Evolutionary conservation across 2,797 vertebrate species (phyloP), one percentile per base, ranked within the genome.

Genomic region (Darevskia nairensis): DNA sequence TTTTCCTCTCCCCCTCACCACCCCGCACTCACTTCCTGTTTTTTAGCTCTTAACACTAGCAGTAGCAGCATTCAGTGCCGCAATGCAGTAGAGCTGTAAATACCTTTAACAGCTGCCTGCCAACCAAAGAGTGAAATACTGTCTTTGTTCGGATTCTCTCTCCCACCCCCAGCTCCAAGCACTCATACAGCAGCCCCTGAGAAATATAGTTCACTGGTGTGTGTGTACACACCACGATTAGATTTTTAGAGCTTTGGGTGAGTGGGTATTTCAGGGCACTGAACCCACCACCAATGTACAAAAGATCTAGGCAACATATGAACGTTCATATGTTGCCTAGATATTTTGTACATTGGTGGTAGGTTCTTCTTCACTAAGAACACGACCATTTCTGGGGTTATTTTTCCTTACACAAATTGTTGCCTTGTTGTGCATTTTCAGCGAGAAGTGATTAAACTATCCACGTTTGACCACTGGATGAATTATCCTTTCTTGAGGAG

Each of bases 21-120:
- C 72, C 72, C 59, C 59, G 21, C 59, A 74, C 76, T 64, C 82
- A 84, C 90, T 95, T 95, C 88, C 88, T 89, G 88, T 93, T 95
- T 96, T 92, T 89, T 91, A 94, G 89, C 94, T 96, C 91, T 95
- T 92, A 55, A 93, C 95, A 82, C 96, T 94, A 92, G 59, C 88
- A 68, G 71, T 95, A 95, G 90, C 93, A 75, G 96, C 93, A 91
- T 96, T 92, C 93, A 95, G 97, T 98, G 98, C 97, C 98, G 98
- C 99, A 99, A 97, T 99, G 98, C 98, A 98, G 98, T 97, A 94
- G 97, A 97, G 98, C 97, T 97, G 98, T 99, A 99, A 99, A 99
- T 99, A 98, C 97, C 98, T 98, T 98, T 98, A 98, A 98, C 98
- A 98, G 98, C 98, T 98, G 98, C 98, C 98, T 99, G 99, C 98